Conservation (phyloP, 2,888 invertebrate species). For the Torymus tubicola region DNA sequence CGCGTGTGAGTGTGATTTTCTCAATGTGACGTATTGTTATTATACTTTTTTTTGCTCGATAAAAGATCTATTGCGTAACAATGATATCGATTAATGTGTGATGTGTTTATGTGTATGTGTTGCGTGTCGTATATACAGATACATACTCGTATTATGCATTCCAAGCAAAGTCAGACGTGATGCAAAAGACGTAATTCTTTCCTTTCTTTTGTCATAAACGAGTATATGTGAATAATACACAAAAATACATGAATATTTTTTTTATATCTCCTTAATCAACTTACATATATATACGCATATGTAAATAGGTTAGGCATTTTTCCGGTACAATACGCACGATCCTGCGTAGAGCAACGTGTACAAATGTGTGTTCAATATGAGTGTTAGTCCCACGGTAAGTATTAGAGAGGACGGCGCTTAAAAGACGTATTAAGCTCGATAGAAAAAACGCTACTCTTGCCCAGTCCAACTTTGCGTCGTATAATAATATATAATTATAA, state of each 20-base stretch:
- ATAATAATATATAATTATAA: constrained; percentile 27
- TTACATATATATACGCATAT: constrained; percentile 32
- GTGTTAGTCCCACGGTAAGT: constrained; percentile 28
- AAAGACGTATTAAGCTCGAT: constrained; percentile 55
- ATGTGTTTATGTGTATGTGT: constrained; percentile 1
- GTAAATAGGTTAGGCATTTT: constrained; percentile 27
- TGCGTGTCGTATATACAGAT: constrained; percentile 26
- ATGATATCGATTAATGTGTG: constrained; percentile 15
- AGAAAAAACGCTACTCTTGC: constrained; percentile 43
- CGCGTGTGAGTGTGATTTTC: background rate
- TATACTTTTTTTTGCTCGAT: background rate
- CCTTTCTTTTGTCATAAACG: constrained; percentile 15
- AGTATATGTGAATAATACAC: constrained; percentile 38
- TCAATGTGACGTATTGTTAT: constrained; percentile 9
- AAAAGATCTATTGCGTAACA: constrained; percentile 33
- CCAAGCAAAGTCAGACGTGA: constrained; percentile 46
- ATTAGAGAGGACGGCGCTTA: constrained; percentile 46
- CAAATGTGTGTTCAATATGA: background rate
- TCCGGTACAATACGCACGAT: background rate
- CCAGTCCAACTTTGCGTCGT: constrained; percentile 43
- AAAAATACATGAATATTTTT: constrained; percentile 47
- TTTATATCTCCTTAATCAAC: background rate
- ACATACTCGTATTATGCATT: constrained; percentile 31
- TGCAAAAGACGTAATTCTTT: constrained; percentile 34
- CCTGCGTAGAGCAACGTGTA: background rate